Base-by-base conservation (phyloP, 2,888 invertebrate genomes). In the Limnephilus lunatus region DNA sequence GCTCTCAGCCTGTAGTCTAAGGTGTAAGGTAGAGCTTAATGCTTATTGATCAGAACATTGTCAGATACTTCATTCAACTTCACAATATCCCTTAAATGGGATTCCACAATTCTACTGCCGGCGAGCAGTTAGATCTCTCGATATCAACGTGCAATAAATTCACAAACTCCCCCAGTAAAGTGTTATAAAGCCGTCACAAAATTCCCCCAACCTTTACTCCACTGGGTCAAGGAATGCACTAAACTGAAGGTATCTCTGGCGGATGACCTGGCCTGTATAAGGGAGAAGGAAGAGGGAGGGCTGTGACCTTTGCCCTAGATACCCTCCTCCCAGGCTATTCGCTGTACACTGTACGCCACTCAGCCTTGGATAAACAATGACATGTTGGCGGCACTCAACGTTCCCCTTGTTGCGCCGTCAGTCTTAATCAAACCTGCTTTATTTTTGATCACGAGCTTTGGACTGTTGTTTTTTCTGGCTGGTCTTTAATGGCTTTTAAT, bases 361-460 rank as follows among this genome's bases (percentile, higher is more conserved):
- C 68, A 68, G 68, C 68, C 68, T 68, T 68, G n/a, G 68, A 25
- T 68, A 68, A 68, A 68, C 68, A 68, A 68, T 68, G 68, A 68
- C 68, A 68, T 9, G 68, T 68, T 68, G 68, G 68, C n/a, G 48
- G 44, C 25, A 86, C 86, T 25, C 44, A 86, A 86, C 44, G n/a
- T 86, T 14, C 86, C 86, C 86, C 44, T 85, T 86, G 86, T 86
- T 86, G 86, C 44, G 86, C 44, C 86, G 30, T 86, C 44, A 39
- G 35, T 83, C 83, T 39, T 35, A 39, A 83, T 68, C 68, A 68
- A 68, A 68, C 68, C 68, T 68, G 68, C 25, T 68, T 68, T 68
- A 68, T 68, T 25, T 68, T 68, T n/a, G 25, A 9, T 68, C 68
- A 68, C 68, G 9, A 68, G 68, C 68, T 68, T 68, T 68, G 9